These are phyloP conservation scores for Sphaerophoria taeniata DNA, from an alignment of 2,888 invertebrate species.

Conservation along the genomic window DNA sequence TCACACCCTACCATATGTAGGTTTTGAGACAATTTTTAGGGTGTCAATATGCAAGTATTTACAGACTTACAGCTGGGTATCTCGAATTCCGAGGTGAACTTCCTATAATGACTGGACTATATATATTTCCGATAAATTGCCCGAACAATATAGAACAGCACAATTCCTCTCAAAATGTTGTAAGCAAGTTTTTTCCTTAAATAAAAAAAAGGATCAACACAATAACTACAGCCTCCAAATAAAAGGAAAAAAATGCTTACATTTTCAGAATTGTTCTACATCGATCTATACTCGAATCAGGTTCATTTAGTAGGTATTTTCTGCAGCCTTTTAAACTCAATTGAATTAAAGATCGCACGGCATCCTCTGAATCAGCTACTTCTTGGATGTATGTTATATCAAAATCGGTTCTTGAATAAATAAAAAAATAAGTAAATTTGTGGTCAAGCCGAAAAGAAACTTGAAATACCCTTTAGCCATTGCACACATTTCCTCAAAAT, in stretches of 20 bases:
- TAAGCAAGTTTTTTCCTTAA: constrained; percentile 37
- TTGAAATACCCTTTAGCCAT: constrained; percentile 73
- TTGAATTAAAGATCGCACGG: not conserved
- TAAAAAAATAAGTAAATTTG: not conserved
- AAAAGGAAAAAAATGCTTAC: constrained; percentile 1
- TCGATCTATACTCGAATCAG: constrained; percentile 37
- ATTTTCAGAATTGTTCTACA: constrained; percentile 12
- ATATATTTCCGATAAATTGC: not conserved
- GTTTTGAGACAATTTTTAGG: too few species aligned
- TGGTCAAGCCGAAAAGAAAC: too few species aligned
- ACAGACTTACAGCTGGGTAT: too few species aligned
- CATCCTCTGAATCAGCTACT: not conserved
- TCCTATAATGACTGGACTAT: too few species aligned
- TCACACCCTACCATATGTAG: too few species aligned
- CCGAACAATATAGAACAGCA: constrained; percentile 14
- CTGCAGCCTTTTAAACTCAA: constrained; percentile 34
- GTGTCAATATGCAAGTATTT: too few species aligned
- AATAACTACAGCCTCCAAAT: not conserved
- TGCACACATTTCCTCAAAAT: constrained; percentile 55
- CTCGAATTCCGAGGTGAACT: too few species aligned
- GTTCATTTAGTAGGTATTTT: constrained; percentile 53
- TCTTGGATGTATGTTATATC: not conserved
- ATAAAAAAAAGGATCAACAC: not conserved
- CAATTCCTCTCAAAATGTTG: constrained; percentile 8
- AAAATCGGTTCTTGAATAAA: constrained; percentile 43